phyloP scores from a whole-genome alignment of 1,140 invertebrate species.

The Zeugodacus cucurbitae region DNA sequence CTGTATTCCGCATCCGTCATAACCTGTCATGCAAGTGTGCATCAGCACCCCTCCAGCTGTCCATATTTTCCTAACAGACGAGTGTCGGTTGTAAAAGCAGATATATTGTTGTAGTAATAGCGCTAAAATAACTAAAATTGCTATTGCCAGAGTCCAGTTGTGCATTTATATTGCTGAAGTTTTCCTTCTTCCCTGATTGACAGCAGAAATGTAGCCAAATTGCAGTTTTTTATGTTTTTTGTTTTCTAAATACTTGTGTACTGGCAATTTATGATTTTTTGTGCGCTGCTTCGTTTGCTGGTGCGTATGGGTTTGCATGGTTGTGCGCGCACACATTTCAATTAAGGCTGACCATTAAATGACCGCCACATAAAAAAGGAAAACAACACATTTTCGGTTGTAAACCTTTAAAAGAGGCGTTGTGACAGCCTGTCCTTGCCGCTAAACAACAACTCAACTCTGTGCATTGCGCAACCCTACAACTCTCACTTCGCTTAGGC shows the following conservation, averaged over 20 bases:
- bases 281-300: not conserved
- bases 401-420: constrained; percentile 2
- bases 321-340: constrained; percentile 4
- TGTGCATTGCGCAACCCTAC: not conserved
- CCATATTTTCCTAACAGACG: not conserved
- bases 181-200: not conserved
- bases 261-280: not conserved
- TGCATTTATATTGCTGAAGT: not conserved
- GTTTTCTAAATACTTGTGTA: not conserved
- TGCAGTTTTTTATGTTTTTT: constrained; percentile 29
- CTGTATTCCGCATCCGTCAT: not conserved
- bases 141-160: not conserved
- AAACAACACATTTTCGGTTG: constrained; percentile 36
- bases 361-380: constrained; percentile 26
- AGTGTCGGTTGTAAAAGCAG: not conserved
- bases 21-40: not conserved
- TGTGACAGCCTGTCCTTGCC: not conserved
- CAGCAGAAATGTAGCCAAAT: not conserved
- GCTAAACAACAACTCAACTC: not conserved
- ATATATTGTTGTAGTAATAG: not conserved
- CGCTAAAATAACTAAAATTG: not conserved
- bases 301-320: not conserved
- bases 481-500: not conserved
- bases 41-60: not conserved
- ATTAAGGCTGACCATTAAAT: constrained; percentile 36